Base-by-base conservation (phyloP, 2,113 vertebrate genomes). In the Todiramphus saurophagus region DNA sequence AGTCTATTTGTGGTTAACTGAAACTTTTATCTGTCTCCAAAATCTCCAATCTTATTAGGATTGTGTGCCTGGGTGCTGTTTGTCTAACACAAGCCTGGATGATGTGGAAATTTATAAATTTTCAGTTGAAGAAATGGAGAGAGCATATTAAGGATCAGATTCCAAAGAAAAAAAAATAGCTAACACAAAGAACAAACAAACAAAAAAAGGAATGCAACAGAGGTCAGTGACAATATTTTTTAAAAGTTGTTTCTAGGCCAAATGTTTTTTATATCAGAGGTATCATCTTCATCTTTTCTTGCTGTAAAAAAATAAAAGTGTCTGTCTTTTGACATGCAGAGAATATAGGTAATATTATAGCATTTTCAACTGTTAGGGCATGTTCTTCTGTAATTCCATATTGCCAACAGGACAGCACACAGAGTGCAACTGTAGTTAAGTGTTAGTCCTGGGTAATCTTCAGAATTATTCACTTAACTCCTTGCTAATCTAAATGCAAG, bases 81-180 rank as follows among this genome's bases (percentile, higher is more conserved):
- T 98, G 98, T 94, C 97, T 98, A 94, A 99, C 98, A 16, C 98
- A 99, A 96, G 98, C 98, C 75, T 99, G 98, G 98, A 99, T 99
- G 98, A 99, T 99, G 98, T 98, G 98, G 98, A 99, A 98, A 95
- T 98, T 98, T 94, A 98, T 99, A 88, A 98, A 98, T 97, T 99
- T 98, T 94, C 98, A 99, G 87, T 95, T 99, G 90, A 99, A 99
- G 95, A 99, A 98, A 95, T 99, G 98, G 98, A 96, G 98, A 86
- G 98, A 99, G 78, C 98, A 98, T 96, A 98, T 97, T 88, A 98
- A 98, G 96, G 98, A 97, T 90, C 98, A 98, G 84, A 98, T 98
- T 59, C 97, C 97, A 31, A 98, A 98, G 97, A 98, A 98, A 95
- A 98, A 98, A 94, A 41, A 93, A 1, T n/a, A n/a, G 94, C 96